phyloP scores from a whole-genome alignment of 2,888 invertebrate species.

The Calameuta filiformis region DNA sequence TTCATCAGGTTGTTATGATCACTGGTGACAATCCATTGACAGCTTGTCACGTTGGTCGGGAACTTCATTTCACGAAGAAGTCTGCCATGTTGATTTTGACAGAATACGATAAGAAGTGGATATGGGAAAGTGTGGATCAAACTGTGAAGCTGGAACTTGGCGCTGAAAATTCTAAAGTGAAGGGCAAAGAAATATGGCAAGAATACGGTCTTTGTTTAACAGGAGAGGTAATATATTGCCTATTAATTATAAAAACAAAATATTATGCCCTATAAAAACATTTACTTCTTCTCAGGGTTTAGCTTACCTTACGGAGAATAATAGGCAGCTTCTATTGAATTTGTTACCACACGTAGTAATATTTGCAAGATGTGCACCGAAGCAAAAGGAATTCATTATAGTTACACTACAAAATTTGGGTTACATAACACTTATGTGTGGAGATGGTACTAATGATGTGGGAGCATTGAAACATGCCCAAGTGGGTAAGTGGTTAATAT shows the following conservation, averaged over 20 bases:
- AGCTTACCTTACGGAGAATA: constrained; percentile 74
- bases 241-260: background rate
- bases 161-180: constrained; percentile 59
- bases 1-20: constrained; percentile 88
- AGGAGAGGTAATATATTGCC: constrained; percentile 75
- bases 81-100: constrained; percentile 75
- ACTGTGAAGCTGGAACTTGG: constrained; percentile 70
- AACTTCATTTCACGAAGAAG: constrained; percentile 88
- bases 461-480: constrained; percentile 98
- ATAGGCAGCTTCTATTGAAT: constrained; percentile 73
- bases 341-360: constrained; percentile 90
- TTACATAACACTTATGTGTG: constrained; percentile 96
- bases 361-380: constrained; percentile 97
- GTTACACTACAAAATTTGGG: constrained; percentile 89
- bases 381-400: constrained; percentile 97
- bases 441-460: constrained; percentile 99
- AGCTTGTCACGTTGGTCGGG: constrained; percentile 97
- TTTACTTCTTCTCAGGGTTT: constrained; percentile 69
- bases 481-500: constrained; percentile 71
- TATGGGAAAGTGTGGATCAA: constrained; percentile 84
- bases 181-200: constrained; percentile 72
- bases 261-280: background rate
- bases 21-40: constrained; percentile 99
- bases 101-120: constrained; percentile 68
- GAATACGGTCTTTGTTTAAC: constrained; percentile 94